Base-by-base conservation (phyloP, 1,140 invertebrate genomes). In the Campoletis sonorensis region DNA sequence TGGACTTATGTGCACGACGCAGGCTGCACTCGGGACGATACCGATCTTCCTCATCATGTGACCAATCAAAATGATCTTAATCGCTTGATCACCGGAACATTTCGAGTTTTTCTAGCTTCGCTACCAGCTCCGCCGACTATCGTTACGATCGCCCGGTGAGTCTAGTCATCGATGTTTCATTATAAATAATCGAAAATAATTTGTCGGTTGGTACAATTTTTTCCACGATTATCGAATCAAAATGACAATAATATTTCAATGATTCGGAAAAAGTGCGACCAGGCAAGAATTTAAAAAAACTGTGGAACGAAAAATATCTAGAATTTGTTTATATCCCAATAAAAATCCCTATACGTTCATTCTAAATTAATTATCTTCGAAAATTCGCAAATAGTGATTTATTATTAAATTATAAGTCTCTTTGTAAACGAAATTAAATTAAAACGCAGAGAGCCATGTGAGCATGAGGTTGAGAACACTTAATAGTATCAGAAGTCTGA, bases 21-120 rank as follows among this genome's bases (percentile, higher is more conserved):
- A 70, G 97, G 97, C 7, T 97, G 96, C 87, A 98, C 97, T 0
- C 95, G 95, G 80, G 97, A 98, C 88, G 95, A 97, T 83, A 93
- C 93, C 0, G 94, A 93, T 26, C 89, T 98, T 54, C 97, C 97
- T 0, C 94, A 98, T 89, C 96, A 98, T 87, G 94, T 97, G 1
- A 96, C 96, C 75, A 93, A 92, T 0, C 87, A 92, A 5, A 92
- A 94, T 68, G 94, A 97, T 89, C 94, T 98, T 61, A 89, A 92
- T 73, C 89, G 92, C 13, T 93, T 96, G 72, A 94, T 97, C 79
- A 88, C 89, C 8, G 89, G 49, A 86, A 92, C 77, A 93, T 97
- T 81, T 89, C 93, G 79, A 88, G 89, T 13, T 1, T 94, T 97
- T 71, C 87, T 98, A 10, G 86, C 92, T n/a, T 87, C 90, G 45